A percentile compares a stretch with the other conserved stretches of the same genome.
phyloP scores from a whole-genome alignment of 2,113 vertebrate species.

The Calypte anna region DNA sequence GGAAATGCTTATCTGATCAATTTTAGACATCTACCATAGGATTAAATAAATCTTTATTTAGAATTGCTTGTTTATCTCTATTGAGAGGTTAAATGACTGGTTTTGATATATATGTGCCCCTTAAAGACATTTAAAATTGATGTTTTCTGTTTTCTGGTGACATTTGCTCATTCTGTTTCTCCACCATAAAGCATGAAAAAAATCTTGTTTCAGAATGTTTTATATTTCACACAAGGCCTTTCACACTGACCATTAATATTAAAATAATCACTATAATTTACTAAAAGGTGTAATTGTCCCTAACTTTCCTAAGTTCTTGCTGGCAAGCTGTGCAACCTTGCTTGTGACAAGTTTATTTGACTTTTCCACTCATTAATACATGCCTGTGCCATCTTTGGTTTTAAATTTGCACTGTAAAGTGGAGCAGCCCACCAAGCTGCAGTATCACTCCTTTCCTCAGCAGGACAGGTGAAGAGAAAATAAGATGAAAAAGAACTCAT shows the following conservation, averaged over 20 bases:
- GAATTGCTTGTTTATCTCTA: not conserved
- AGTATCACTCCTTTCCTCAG: not conserved
- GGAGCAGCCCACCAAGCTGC: not conserved
- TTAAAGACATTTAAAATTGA: not conserved
- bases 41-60: not conserved
- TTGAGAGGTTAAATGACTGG: not conserved
- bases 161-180: not conserved
- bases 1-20: not conserved
- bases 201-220: not conserved
- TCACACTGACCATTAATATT: not conserved
- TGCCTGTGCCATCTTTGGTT: not conserved
- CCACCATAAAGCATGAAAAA: not conserved
- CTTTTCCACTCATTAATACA: not conserved
- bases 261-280: not conserved
- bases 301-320: not conserved
- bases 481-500: not conserved
- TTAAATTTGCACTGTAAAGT: not conserved
- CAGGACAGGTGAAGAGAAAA: not conserved
- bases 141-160: not conserved
- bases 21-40: not conserved
- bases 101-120: not conserved
- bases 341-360: not conserved
- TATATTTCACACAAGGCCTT: not conserved
- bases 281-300: not conserved
- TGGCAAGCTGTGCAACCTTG: not conserved